A percentile compares a stretch with the other conserved stretches of the same genome.
Evolutionary conservation across 2,888 invertebrate species (phyloP).

Genomic region (Spilosoma lubricipeda): DNA sequence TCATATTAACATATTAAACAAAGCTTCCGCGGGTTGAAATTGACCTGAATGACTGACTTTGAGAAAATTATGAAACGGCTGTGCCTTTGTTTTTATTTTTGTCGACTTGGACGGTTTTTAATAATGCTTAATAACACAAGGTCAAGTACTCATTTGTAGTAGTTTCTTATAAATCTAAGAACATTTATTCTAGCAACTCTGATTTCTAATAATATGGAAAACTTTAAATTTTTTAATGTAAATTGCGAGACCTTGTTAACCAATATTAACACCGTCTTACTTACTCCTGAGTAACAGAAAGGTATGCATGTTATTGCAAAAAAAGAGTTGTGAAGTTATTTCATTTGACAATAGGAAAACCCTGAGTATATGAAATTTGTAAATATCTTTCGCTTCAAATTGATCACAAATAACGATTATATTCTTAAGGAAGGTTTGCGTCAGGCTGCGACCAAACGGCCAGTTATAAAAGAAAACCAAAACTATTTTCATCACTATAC

Average conservation of each 20-base stretch:
- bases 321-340: not conserved
- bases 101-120: not conserved
- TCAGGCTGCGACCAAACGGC: not conserved
- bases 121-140: not conserved
- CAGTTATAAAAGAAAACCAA: not conserved
- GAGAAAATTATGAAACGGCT: conserved; percentile 6
- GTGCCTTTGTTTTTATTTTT: not conserved
- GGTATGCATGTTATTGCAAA: not conserved
- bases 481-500: no score
- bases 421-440: no score
- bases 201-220: no score
- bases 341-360: not conserved
- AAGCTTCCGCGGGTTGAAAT: not conserved
- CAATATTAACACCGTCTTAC: not conserved
- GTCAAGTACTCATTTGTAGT: not conserved
- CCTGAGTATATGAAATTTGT: not conserved
- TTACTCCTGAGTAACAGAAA: not conserved
- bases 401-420: not conserved
- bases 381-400: not conserved
- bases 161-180: no score
- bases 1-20: not conserved
- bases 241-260: not conserved
- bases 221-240: no score
- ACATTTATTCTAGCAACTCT: no score
- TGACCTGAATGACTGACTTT: conserved; percentile 17